Evolutionary conservation across 2,888 invertebrate species (phyloP).

Genomic region (Drosophila tripunctata): DNA sequence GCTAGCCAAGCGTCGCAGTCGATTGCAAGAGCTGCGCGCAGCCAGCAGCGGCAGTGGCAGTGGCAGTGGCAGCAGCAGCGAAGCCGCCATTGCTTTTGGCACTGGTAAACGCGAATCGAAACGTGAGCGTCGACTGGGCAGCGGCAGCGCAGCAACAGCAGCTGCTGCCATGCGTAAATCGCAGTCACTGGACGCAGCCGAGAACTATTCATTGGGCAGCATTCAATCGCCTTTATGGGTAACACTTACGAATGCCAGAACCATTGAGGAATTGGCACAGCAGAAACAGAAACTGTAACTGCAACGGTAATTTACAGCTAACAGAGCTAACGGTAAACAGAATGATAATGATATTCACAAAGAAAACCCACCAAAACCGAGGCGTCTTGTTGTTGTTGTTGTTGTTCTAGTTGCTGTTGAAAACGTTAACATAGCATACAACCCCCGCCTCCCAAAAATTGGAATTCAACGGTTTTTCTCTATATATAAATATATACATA

Average conservation of each 20-base stretch:
- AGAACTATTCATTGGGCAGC: constrained; percentile 83
- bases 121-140: constrained; percentile 37
- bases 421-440: constrained; percentile 22
- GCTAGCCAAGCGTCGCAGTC: constrained; percentile 67
- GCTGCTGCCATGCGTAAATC: constrained; percentile 70
- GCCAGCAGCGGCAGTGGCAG: constrained; percentile 43
- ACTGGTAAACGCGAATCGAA: constrained; percentile 44
- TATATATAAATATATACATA: not conserved
- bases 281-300: constrained; percentile 74
- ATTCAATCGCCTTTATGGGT: constrained; percentile 93
- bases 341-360: not conserved
- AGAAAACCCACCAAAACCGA: constrained; percentile 16
- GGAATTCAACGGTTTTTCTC: constrained; percentile 49
- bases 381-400: constrained; percentile 30
- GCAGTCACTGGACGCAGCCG: constrained; percentile 74
- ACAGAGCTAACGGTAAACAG: not conserved
- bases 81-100: constrained; percentile 55
- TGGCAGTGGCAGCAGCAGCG: constrained; percentile 28
- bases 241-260: constrained; percentile 90
- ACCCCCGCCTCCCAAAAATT: not conserved
- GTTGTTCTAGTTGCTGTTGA: constrained; percentile 10
- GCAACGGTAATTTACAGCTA: not conserved
- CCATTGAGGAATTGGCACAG: constrained; percentile 83
- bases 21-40: constrained; percentile 63
- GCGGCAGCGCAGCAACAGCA: constrained; percentile 14